Evolutionary conservation across 2,113 vertebrate species (phyloP).

Genomic region (Pongo abelii): DNA sequence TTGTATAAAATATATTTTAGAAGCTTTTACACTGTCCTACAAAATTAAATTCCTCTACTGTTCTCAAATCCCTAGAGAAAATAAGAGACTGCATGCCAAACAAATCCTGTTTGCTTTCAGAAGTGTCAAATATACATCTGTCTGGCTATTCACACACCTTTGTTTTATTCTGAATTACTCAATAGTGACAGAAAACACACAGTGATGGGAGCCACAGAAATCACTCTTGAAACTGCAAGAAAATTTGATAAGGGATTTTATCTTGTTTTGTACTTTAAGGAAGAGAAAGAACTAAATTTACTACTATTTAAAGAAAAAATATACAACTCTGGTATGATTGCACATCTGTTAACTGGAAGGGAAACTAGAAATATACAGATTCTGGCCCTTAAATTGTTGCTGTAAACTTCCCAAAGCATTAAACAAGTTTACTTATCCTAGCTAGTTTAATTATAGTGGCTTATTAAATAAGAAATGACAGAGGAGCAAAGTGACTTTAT

Average conservation of each 20-base stretch:
- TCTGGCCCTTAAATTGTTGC: slow-evolving; percentile 24
- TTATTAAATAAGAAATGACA: slow-evolving; percentile 58
- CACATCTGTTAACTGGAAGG: slow-evolving; percentile 69
- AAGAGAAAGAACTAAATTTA: slow-evolving; percentile 50
- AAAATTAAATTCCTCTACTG: slow-evolving; percentile 67
- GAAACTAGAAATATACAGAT: slow-evolving; percentile 58
- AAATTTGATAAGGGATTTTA: background rate
- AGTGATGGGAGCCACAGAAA: background rate
- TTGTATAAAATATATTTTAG: slow-evolving; percentile 36
- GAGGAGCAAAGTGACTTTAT: background rate
- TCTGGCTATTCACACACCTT: slow-evolving; percentile 20
- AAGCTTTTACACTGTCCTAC: background rate
- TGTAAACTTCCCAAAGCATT: slow-evolving; percentile 45
- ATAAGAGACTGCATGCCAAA: background rate
- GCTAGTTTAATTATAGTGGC: slow-evolving; percentile 57
- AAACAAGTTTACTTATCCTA: slow-evolving; percentile 32
- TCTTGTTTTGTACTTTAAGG: slow-evolving; percentile 52
- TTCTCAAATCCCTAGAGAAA: slow-evolving; percentile 57
- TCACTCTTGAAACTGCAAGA: background rate
- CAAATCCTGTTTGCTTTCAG: slow-evolving; percentile 67
- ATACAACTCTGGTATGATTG: background rate
- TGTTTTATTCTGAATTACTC: background rate
- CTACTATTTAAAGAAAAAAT: slow-evolving; percentile 60
- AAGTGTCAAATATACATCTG: slow-evolving; percentile 52
- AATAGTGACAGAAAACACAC: slow-evolving; percentile 5